A percentile compares a stretch with the other conserved stretches of the same genome.
Evolutionary conservation across 2,797 vertebrate genomes (phyloP).

Genomic region (Bovichtus diacanthus): DNA sequence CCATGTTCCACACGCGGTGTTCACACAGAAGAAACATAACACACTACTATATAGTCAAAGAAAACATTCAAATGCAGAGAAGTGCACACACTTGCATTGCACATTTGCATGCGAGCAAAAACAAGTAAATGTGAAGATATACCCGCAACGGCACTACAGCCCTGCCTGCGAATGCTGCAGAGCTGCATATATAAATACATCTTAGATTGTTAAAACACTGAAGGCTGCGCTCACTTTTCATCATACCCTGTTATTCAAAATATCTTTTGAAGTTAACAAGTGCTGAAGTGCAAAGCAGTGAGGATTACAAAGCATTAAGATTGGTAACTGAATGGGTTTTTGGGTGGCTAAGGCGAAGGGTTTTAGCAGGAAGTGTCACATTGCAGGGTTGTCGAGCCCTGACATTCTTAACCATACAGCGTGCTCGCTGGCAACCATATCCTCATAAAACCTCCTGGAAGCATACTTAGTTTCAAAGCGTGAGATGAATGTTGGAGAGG

Average conservation of each 20-base stretch:
- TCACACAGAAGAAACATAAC: constrained; percentile 4
- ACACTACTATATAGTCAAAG: neutral
- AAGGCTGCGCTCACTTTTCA: constrained; percentile 17
- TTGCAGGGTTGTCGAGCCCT: constrained; percentile 25
- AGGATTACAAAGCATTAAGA: constrained; percentile 49
- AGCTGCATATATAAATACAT: neutral
- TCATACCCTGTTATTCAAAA: constrained; percentile 24
- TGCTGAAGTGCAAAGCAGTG: constrained; percentile 35
- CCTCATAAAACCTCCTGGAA: constrained; percentile 26
- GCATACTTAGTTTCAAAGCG: constrained; percentile 7
- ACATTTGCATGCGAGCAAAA: neutral
- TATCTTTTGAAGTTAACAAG: constrained; percentile 47
- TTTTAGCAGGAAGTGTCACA: constrained; percentile 32
- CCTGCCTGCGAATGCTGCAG: neutral
- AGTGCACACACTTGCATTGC: neutral
- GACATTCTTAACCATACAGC: constrained; percentile 20
- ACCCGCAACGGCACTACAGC: neutral
- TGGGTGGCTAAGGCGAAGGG: constrained; percentile 1
- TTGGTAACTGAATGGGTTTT: constrained; percentile 34
- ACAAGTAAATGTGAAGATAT: neutral
- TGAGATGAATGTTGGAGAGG: constrained; percentile 14
- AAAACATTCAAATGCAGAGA: neutral
- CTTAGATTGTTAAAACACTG: neutral
- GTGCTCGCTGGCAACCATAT: constrained; percentile 4
- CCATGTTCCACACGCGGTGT: constrained; percentile 8